A percentile compares a stretch with the other conserved stretches of the same genome.
phyloP scores from a whole-genome alignment of 2,113 vertebrate genomes.

The Cygnus atratus region DNA sequence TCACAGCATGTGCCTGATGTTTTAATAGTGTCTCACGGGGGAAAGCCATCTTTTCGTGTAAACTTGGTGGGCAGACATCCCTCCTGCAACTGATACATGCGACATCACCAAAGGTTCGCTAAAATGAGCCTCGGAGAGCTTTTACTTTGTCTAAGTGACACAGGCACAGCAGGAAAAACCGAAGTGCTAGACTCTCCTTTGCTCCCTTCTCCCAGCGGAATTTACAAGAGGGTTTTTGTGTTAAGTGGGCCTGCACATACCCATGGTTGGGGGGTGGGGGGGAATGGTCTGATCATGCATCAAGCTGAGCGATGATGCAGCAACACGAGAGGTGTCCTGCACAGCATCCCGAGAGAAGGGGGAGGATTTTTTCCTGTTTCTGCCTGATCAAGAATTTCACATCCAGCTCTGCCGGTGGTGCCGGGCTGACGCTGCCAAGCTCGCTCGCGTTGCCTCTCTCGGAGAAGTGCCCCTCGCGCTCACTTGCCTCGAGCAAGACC shows the following conservation, averaged over 20 bases:
- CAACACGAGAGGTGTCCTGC: rapidly evolving
- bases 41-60: not conserved
- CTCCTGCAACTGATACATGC: not conserved
- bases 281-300: not conserved
- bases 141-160: not conserved
- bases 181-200: not conserved
- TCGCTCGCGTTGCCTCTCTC: rapidly evolving
- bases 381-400: not conserved
- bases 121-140: not conserved
- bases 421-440: rapidly evolving
- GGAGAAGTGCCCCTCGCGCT: not conserved
- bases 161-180: not conserved
- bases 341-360: rapidly evolving
- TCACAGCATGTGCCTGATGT: not conserved
- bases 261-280: too few relatives aligned
- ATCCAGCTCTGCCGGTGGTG: not conserved
- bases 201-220: not conserved
- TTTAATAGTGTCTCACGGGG: not conserved
- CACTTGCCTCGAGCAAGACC: not conserved
- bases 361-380: not conserved
- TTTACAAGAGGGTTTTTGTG: not conserved
- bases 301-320: rapidly evolving
- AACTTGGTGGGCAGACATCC: not conserved
- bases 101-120: not conserved
- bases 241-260: not conserved